A percentile compares a stretch with the other conserved stretches of the same genome.
These are phyloP conservation scores for Cichlasoma orientale DNA, from an alignment of 2,797 vertebrate genomes.

Conservation along the genomic window DNA sequence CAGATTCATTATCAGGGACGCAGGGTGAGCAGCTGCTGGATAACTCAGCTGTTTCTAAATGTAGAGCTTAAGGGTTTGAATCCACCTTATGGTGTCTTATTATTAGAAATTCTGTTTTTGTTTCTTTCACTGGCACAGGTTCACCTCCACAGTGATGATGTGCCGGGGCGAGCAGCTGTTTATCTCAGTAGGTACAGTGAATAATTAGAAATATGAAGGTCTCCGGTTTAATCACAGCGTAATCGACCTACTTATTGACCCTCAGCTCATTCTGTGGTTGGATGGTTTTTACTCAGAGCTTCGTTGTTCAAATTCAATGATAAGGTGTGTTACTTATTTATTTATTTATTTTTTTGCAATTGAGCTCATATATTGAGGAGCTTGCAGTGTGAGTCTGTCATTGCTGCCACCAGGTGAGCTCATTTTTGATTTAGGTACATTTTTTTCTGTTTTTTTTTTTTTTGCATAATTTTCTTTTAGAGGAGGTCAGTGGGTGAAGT, in stretches of 20 bases:
- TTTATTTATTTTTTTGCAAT: no score
- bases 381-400: no score
- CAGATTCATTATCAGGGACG: no score
- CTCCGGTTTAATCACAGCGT: neutral
- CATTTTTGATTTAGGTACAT: no score
- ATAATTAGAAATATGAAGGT: neutral
- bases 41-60: neutral
- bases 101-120: neutral
- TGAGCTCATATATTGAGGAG: no score
- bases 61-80: rapidly evolving
- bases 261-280: no score
- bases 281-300: no score
- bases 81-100: neutral
- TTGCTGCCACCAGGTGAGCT: no score
- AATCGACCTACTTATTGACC: neutral
- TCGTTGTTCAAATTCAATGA: no score
- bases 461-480: neutral
- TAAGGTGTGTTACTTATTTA: no score
- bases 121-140: neutral
- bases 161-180: neutral
- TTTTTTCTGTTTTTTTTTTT: neutral
- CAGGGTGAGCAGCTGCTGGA: no score
- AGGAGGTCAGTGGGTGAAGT: neutral
- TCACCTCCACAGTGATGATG: neutral
- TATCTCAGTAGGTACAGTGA: neutral